Evolutionary conservation across 2,797 vertebrate species (phyloP), one percentile per base, ranked within the genome.

Genomic region (Hoplostethus mediterraneus): DNA sequence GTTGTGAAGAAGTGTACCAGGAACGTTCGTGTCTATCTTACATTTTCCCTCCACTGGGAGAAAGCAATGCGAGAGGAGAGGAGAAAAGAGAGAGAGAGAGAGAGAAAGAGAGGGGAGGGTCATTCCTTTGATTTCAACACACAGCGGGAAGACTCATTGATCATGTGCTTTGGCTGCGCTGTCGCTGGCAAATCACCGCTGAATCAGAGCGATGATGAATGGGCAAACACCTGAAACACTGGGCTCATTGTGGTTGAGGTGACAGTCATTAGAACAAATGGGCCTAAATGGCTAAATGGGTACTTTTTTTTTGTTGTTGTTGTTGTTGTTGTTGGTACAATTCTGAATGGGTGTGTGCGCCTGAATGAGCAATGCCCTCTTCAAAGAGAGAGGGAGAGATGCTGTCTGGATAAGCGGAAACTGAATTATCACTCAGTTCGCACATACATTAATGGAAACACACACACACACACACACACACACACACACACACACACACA

Each of bases 31-130:
- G 91, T 90, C 89, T 88, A 89, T 93, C 91, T 92, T 92, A 93
- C 91, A 93, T 93, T 92, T 91, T 92, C 91, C 90, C 91, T 93
- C 91, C 92, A 93, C 92, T 92, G 91, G 91, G 90, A 92, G 92
- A 90, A 90, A 92, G 91, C 89, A 90, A 88, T 89, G 87, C 79
- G 86, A 90, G 85, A 88, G 90, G 87, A 91, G 88, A 91, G 85
- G 89, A 91, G 89, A 90, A 79, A 87, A 91, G 87, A 93, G 80
- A 91, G 86, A 55, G 36, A 45, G 38, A 48, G 21, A n/a, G n/a
- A n/a, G n/a, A n/a, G n/a, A n/a, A n/a, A n/a, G 65, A 25, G 30
- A 36, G 25, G 47, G 10, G 31, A 64, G 84, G 87, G 92, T 92
- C 90, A 93, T 90, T 93, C 79, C 86, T 92, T 93, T 90, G 85